phyloP scores from a whole-genome alignment of 1,140 invertebrate species.

The Sycophila sp. region DNA sequence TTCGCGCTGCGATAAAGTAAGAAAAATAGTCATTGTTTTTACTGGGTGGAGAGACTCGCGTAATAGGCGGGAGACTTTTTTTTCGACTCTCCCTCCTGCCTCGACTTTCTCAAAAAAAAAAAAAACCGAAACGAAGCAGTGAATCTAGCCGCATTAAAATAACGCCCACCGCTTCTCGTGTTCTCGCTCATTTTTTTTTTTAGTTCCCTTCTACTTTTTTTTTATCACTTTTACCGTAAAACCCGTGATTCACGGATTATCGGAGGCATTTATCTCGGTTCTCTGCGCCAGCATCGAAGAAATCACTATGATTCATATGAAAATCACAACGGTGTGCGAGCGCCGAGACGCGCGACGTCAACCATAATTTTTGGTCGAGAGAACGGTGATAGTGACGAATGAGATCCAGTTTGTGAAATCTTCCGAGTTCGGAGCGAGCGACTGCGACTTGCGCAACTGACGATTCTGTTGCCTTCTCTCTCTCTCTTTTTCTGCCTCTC shows the following conservation, averaged over 20 bases:
- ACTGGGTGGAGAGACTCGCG: too few species aligned
- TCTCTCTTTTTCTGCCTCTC: slow-evolving; percentile 2
- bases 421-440: neutral
- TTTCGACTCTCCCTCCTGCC: too few species aligned
- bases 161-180: neutral
- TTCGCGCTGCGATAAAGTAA: slow-evolving; percentile 1
- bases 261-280: slow-evolving; percentile 13
- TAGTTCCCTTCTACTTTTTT: neutral
- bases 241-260: slow-evolving; percentile 25
- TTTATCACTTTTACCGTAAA: neutral
- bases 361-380: slow-evolving; percentile 8
- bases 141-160: slow-evolving; percentile 19
- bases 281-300: neutral
- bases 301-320: slow-evolving; percentile 22
- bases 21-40: slow-evolving; percentile 21
- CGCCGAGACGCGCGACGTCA: neutral
- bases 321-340: slow-evolving; percentile 2
- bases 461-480: neutral
- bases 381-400: slow-evolving; percentile 16
- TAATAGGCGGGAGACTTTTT: too few species aligned
- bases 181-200: neutral
- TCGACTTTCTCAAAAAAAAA: too few species aligned
- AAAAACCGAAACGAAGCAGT: neutral
- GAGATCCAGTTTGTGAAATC: slow-evolving; percentile 36
- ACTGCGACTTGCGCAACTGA: neutral